These are phyloP conservation scores for Coregonus ussuriensis DNA, from an alignment of 2,797 vertebrate species.

Conservation along the genomic window DNA sequence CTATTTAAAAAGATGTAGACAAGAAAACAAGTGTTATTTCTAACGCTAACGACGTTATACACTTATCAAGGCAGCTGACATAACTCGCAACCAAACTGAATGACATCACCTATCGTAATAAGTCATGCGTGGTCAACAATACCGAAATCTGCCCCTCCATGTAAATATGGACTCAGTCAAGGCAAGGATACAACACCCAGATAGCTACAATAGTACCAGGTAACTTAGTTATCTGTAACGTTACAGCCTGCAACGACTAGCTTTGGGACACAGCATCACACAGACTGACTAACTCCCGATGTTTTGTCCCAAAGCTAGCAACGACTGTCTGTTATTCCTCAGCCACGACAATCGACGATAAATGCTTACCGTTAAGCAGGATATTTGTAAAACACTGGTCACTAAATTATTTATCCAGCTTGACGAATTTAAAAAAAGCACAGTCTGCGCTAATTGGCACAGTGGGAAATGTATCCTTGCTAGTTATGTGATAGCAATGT, in stretches of 20 bases:
- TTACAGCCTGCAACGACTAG: not conserved
- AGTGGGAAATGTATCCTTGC: not conserved
- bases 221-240: not conserved
- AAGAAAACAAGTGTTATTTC: not conserved
- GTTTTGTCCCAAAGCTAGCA: too few species aligned
- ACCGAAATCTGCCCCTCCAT: not conserved
- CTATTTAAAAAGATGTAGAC: not conserved
- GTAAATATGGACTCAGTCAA: not conserved
- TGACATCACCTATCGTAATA: not conserved
- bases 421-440: not conserved
- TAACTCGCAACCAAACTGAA: not conserved
- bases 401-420: slow-evolving; percentile 39
- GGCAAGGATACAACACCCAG: not conserved
- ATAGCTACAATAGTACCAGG: not conserved
- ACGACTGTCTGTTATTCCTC: not conserved
- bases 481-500: not conserved
- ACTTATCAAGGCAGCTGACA: not conserved
- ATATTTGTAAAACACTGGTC: slow-evolving; percentile 40
- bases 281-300: too few species aligned
- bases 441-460: not conserved
- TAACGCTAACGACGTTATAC: not conserved
- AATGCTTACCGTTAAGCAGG: slow-evolving; percentile 53
- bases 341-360: not conserved
- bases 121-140: not conserved
- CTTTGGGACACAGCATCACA: too few species aligned